Conservation (phyloP, 1,140 invertebrate species). For the Diabrotica virgifera region DNA sequence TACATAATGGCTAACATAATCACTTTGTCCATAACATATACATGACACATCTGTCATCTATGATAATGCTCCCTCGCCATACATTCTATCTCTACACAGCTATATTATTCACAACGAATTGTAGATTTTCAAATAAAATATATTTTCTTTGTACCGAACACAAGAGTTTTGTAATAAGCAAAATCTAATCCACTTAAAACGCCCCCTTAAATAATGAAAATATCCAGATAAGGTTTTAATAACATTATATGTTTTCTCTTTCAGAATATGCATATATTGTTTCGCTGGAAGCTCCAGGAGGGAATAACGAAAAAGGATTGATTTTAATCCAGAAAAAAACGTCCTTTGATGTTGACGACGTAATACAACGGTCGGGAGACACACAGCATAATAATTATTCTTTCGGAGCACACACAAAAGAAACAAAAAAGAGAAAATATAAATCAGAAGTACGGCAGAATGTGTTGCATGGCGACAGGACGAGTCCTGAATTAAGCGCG, state of each 20-base stretch:
- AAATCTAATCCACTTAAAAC: not conserved
- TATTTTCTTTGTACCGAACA: too few species aligned
- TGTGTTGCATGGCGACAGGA: constrained; percentile 3
- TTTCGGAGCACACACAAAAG: not conserved
- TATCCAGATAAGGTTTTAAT: not conserved
- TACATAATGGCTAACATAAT: too few species aligned
- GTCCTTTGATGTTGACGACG: constrained; percentile 8
- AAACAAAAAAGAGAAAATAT: constrained; percentile 3
- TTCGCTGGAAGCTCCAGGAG: not conserved
- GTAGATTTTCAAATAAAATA: too few species aligned
- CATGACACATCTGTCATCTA: too few species aligned
- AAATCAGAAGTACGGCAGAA: constrained; percentile 10
- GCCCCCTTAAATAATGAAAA: not conserved
- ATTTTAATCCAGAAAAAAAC: constrained; percentile 7
- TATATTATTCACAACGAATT: too few species aligned
- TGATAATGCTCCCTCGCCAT: too few species aligned
- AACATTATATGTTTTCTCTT: not conserved
- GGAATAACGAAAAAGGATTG: constrained; percentile 8
- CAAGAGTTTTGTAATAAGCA: too few species aligned
- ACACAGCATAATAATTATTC: constrained; percentile 14
- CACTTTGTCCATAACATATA: too few species aligned
- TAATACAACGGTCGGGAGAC: constrained; percentile 6
- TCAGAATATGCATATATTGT: constrained; percentile 1
- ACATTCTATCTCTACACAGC: too few species aligned
- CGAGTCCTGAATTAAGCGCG: constrained; percentile 4